A percentile compares a stretch with the other conserved stretches of the same genome.
Evolutionary conservation across 2,888 invertebrate genomes (phyloP).

Genomic region (Catocala sponsa): DNA sequence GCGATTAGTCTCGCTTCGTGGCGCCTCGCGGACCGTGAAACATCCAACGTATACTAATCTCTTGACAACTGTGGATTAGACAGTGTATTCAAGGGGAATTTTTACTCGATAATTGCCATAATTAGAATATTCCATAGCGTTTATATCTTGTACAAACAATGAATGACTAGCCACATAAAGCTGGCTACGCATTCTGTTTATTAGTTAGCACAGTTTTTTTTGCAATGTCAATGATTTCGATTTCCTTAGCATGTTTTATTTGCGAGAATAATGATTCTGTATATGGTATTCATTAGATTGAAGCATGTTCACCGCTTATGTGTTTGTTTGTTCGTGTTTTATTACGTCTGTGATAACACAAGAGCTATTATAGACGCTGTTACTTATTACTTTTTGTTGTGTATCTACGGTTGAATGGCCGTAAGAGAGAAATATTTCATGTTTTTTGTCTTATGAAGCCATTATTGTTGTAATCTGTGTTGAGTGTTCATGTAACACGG

Average conservation of each 20-base stretch:
- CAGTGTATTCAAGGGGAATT: constrained; percentile 40
- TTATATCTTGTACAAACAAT: constrained; percentile 63
- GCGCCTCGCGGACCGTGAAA: constrained; percentile 55
- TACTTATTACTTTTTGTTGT: constrained; percentile 17
- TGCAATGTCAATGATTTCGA: constrained; percentile 49
- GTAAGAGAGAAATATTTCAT: constrained; percentile 10
- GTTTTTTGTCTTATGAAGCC: neutral
- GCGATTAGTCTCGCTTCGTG: constrained; percentile 55
- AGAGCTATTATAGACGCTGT: constrained; percentile 26
- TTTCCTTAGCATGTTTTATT: constrained; percentile 53
- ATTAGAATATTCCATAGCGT: constrained; percentile 67
- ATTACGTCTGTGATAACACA: constrained; percentile 53
- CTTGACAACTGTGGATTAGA: constrained; percentile 37
- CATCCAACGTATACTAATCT: constrained; percentile 50
- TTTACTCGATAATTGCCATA: constrained; percentile 63
- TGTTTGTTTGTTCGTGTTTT: constrained; percentile 54
- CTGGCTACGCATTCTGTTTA: constrained; percentile 56
- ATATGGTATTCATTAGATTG: constrained; percentile 52
- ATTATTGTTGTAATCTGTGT: no score
- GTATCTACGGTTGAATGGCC: constrained; percentile 34
- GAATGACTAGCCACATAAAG: constrained; percentile 41
- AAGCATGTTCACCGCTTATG: constrained; percentile 38
- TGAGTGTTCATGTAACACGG: no score
- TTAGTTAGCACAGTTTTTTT: constrained; percentile 63
- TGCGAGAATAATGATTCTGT: constrained; percentile 47